Percentiles rank a stretch among this genome's conserved stretches.
Evolutionary conservation across 2,113 vertebrate genomes (phyloP).

Genomic region (Nycticorax nycticorax): DNA sequence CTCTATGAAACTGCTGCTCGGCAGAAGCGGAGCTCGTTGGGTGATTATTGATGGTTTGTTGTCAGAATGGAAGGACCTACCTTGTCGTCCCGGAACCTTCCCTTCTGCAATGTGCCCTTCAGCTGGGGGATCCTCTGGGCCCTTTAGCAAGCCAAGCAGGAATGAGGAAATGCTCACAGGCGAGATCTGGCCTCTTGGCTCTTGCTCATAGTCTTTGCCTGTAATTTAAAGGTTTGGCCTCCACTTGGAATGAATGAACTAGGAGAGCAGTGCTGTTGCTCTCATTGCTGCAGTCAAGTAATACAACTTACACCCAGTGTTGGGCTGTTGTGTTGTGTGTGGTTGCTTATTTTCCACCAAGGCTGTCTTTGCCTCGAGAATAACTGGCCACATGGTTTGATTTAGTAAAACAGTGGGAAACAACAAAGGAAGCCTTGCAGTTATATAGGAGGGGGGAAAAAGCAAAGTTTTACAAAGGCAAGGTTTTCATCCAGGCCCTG

Average conservation of each 20-base stretch:
- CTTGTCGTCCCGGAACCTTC: not conserved
- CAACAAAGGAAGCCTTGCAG: not conserved
- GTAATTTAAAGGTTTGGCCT: not conserved
- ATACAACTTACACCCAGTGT: rapidly evolving
- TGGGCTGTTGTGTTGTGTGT: not conserved
- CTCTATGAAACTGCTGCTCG: not conserved
- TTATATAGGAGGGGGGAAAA: not conserved
- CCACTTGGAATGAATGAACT: not conserved
- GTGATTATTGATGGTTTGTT: not conserved
- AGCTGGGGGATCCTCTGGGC: not conserved
- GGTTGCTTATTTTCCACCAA: not conserved
- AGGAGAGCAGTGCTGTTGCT: not conserved
- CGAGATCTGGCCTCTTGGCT: not conserved
- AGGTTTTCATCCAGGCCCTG: not conserved
- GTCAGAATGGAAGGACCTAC: not conserved
- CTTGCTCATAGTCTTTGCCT: not conserved
- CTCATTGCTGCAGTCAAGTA: not conserved
- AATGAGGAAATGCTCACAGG: not conserved
- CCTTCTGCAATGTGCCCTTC: not conserved
- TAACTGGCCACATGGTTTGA: not conserved
- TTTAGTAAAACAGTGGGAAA: not conserved
- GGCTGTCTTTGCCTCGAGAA: not conserved
- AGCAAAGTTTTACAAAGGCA: not conserved
- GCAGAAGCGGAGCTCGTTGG: not conserved
- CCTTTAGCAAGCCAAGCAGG: not conserved